Conservation (phyloP, 2,113 vertebrate species). For the Emydocephalus ijimae region DNA sequence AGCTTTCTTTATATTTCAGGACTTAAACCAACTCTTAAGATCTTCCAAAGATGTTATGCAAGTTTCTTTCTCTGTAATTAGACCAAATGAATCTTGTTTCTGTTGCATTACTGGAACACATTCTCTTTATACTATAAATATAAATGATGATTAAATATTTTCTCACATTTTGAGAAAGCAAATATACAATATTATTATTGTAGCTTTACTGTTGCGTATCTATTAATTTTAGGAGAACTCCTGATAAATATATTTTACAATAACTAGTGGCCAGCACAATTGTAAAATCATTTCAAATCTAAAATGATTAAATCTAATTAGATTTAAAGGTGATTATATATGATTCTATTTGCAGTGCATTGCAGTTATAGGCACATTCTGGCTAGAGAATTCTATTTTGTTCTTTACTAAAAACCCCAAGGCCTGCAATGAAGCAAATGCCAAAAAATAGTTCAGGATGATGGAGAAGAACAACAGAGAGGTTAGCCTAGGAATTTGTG, state of each 20-base stretch:
- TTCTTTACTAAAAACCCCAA: neutral
- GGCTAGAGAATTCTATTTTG: neutral
- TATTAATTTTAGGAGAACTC: neutral
- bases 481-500: neutral
- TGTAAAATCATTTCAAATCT: neutral
- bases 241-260: neutral
- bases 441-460: neutral
- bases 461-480: neutral
- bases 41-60: neutral
- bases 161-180: neutral
- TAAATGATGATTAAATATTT: neutral
- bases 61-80: neutral
- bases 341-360: neutral
- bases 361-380: neutral
- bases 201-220: neutral
- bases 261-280: neutral
- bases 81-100: neutral
- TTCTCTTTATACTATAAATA: neutral
- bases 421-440: neutral
- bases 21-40: neutral
- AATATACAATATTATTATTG: neutral
- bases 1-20: accelerated
- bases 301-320: neutral
- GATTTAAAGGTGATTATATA: neutral
- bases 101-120: neutral